Conservation (phyloP, 2,888 invertebrate genomes). For the Himalopsyche tibetana region DNA sequence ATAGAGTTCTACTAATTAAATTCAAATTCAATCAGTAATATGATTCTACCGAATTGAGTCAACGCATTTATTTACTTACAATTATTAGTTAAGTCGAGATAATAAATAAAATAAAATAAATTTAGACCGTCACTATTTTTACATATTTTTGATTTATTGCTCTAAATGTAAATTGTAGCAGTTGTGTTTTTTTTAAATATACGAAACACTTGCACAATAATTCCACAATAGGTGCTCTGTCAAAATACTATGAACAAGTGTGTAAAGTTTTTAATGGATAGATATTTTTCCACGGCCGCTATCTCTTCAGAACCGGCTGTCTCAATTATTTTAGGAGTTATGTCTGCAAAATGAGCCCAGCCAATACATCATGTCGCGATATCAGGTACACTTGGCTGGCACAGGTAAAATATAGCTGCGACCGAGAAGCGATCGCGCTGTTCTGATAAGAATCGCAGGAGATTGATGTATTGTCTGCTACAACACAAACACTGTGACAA, state of each 20-base stretch:
- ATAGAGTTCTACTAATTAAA: too few relatives aligned
- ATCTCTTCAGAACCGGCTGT: constrained; percentile 26
- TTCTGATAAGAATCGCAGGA: constrained; percentile 48
- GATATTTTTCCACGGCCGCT: constrained; percentile 1
- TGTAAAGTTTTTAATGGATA: constrained; percentile 2
- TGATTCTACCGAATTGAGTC: too few relatives aligned
- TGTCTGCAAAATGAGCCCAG: constrained; percentile 19
- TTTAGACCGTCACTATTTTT: too few relatives aligned
- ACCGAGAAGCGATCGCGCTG: not conserved
- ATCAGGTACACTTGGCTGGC: constrained; percentile 15
- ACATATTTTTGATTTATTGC: too few relatives aligned
- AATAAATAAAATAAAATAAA: too few relatives aligned
- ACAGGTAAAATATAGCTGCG: constrained; percentile 34
- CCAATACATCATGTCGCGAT: constrained; percentile 16
- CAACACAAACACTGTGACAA: constrained; percentile 52
- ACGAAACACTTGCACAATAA: too few relatives aligned
- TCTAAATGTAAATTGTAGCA: too few relatives aligned
- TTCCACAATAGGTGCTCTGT: not conserved
- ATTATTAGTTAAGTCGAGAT: too few relatives aligned
- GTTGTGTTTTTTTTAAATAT: too few relatives aligned
- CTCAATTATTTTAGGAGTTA: constrained; percentile 31
- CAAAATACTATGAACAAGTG: not conserved
- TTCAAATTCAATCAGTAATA: too few relatives aligned
- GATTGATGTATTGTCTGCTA: constrained; percentile 54
- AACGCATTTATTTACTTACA: too few relatives aligned